Conservation (phyloP, 92 coral and sea anemone species). For the Hydrozoanthus gracilis region DNA sequence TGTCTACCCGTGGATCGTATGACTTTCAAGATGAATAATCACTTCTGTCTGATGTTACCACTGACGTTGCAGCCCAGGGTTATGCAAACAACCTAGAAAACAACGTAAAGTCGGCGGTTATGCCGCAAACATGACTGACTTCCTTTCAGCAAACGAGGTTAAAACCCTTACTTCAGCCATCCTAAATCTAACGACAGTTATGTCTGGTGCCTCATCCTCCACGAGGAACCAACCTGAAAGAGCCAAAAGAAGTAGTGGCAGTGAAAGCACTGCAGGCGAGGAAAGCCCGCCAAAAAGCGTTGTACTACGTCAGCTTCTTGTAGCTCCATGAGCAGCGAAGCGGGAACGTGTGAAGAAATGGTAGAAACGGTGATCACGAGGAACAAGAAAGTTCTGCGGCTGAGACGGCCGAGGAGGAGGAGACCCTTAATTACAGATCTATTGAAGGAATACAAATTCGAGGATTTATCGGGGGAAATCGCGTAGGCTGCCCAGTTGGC, state of each 20-base stretch:
- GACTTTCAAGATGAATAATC: no score
- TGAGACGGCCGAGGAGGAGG: no score
- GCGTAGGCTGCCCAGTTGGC: not conserved
- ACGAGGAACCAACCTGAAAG: not conserved
- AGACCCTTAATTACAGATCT: no score
- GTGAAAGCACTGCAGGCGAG: not conserved
- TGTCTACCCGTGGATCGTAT: no score
- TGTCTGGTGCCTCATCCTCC: not conserved
- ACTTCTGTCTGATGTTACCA: no score
- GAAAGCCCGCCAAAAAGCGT: not conserved
- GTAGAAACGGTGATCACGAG: no score
- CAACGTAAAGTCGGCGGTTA: not conserved
- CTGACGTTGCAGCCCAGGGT: no score
- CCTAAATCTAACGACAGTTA: no score
- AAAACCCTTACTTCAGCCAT: no score
- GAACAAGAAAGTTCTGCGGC: no score
- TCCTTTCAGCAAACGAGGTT: not conserved
- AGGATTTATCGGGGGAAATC: not conserved
- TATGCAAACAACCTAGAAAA: not conserved
- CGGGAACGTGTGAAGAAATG: not conserved
- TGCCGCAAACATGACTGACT: constrained; percentile 16
- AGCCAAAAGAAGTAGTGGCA: not conserved
- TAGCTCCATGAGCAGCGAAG: not conserved
- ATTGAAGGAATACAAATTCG: no score
- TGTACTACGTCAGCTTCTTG: not conserved